phyloP scores from a whole-genome alignment of 2,113 vertebrate species.

The Sialia sialis region DNA sequence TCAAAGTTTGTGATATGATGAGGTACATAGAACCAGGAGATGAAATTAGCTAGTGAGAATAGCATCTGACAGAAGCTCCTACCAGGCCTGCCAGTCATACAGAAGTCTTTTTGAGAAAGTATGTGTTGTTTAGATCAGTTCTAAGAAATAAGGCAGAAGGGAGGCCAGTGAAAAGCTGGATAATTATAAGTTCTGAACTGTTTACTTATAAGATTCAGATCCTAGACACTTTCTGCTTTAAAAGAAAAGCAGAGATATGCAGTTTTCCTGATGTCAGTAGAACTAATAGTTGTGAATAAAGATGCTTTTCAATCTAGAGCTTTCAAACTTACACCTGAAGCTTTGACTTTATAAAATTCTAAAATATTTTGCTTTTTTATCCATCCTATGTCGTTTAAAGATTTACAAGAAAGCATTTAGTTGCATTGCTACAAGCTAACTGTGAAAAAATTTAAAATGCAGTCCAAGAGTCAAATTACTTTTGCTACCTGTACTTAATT shows the following conservation, averaged over 20 bases:
- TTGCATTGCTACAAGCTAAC: background rate
- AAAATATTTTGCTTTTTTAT: background rate
- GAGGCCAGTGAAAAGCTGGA: background rate
- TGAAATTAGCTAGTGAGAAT: background rate
- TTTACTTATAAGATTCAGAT: background rate
- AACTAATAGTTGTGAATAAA: background rate
- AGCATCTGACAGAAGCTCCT: background rate
- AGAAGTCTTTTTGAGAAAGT: background rate
- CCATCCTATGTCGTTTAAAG: background rate
- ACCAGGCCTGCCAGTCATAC: background rate
- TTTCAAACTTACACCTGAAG: background rate
- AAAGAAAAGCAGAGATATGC: background rate
- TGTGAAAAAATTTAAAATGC: background rate
- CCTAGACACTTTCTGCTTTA: background rate
- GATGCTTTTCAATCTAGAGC: background rate
- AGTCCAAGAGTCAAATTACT: background rate
- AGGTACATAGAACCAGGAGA: background rate
- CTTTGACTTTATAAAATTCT: background rate
- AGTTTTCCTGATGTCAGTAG: background rate
- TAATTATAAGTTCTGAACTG: background rate
- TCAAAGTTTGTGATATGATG: background rate
- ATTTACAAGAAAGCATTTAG: background rate
- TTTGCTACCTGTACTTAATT: constrained; percentile 32
- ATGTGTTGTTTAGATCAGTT: background rate
- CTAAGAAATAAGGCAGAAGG: background rate